Conservation (phyloP, 2,797 vertebrate genomes). For the Bradypus variegatus region DNA sequence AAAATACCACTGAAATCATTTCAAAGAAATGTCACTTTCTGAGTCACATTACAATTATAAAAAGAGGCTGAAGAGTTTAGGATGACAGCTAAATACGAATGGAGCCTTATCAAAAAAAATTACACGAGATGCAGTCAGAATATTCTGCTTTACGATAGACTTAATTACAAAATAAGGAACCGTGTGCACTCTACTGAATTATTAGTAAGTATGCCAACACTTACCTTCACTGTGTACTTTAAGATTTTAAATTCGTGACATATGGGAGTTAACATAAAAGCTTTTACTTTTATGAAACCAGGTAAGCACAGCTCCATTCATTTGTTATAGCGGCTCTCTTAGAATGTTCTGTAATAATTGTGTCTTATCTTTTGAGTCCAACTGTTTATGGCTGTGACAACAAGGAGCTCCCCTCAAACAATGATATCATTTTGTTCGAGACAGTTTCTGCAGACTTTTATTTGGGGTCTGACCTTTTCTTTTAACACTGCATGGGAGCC, state of each 20-base stretch:
- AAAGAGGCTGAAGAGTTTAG: background rate
- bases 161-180: background rate
- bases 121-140: background rate
- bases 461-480: conserved; percentile 24
- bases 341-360: conserved; percentile 4
- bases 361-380: conserved; percentile 45
- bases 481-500: background rate
- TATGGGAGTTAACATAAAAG: background rate
- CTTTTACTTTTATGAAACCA: conserved; percentile 12
- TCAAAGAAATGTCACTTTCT: background rate
- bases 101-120: background rate
- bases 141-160: background rate
- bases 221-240: background rate
- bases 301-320: conserved; percentile 24
- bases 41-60: background rate
- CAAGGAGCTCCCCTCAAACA: conserved; percentile 40
- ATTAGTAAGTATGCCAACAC: background rate
- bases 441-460: background rate
- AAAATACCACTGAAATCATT: background rate
- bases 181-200: background rate
- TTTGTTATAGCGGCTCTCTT: conserved; percentile 23
- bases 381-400: conserved; percentile 40
- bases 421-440: conserved; percentile 29
- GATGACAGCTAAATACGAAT: background rate
- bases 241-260: background rate